Conservation (phyloP, 2,797 vertebrate species). For the Iguana delicatissima region DNA sequence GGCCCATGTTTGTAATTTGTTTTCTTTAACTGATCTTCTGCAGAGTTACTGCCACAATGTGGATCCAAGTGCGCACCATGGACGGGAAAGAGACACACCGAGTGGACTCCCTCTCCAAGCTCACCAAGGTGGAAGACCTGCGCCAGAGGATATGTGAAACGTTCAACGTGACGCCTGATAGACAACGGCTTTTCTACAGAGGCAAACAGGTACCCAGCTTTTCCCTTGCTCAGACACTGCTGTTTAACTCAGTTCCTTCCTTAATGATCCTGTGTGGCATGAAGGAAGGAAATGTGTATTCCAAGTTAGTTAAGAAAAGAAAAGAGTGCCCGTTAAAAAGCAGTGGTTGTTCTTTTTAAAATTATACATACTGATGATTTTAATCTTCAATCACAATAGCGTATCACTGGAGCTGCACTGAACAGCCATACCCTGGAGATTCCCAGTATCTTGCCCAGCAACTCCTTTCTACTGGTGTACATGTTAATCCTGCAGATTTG, state of each 20-base stretch:
- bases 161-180: slow-evolving; percentile 88
- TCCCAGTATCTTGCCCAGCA: not conserved
- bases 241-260: no score
- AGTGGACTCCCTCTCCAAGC: slow-evolving; percentile 93
- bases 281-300: not conserved
- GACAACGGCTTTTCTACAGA: slow-evolving; percentile 93
- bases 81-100: slow-evolving; percentile 93
- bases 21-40: not conserved
- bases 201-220: slow-evolving; percentile 90
- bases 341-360: not conserved
- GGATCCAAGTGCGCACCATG: slow-evolving; percentile 99
- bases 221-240: not conserved
- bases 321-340: no score
- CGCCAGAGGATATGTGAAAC: slow-evolving; percentile 88
- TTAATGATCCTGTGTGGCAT: not conserved
- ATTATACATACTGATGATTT: not conserved
- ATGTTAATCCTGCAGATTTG: not conserved
- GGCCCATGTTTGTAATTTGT: not conserved
- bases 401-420: not conserved
- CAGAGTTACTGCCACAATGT: slow-evolving; percentile 85
- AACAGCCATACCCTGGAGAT: no score
- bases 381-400: not conserved
- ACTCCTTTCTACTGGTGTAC: not conserved
- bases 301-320: not conserved
- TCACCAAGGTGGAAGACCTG: slow-evolving; percentile 95